Conservation (phyloP, 2,113 vertebrate genomes). For the Triplophysa siluroides region DNA sequence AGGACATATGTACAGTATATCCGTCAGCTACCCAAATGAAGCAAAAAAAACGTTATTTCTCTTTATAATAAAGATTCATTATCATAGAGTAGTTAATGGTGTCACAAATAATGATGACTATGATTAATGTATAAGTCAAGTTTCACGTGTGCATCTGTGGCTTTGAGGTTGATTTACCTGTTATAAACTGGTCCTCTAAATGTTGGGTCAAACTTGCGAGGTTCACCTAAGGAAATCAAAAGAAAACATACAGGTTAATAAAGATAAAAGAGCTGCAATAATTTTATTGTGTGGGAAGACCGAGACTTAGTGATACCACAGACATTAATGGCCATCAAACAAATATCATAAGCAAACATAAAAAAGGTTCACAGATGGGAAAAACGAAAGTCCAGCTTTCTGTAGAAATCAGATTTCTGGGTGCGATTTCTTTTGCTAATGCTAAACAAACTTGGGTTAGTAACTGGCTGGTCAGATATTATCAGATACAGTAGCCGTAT, state of each 20-base stretch:
- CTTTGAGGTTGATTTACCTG: constrained; percentile 35
- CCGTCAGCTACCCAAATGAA: no score
- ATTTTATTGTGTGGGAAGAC: not conserved
- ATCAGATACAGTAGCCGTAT: not conserved
- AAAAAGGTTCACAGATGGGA: not conserved
- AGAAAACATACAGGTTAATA: not conserved
- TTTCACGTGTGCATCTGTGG: not conserved
- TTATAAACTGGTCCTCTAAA: constrained; percentile 54
- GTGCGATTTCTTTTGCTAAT: not conserved
- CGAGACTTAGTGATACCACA: not conserved
- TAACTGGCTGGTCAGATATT: not conserved
- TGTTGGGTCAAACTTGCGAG: constrained; percentile 54
- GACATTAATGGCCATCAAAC: not conserved
- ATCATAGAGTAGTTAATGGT: not conserved
- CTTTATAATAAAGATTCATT: not conserved
- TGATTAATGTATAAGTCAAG: not conserved
- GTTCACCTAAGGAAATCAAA: constrained; percentile 44
- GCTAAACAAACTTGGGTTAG: not conserved
- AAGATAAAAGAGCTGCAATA: not conserved
- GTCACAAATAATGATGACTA: not conserved
- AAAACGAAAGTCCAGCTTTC: not conserved
- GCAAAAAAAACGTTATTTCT: no score
- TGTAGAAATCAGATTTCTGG: not conserved
- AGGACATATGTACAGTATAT: not conserved
- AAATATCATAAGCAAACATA: not conserved